These are phyloP conservation scores for Pagetopsis macropterus DNA, from an alignment of 2,797 vertebrate species.

Conservation along the genomic window DNA sequence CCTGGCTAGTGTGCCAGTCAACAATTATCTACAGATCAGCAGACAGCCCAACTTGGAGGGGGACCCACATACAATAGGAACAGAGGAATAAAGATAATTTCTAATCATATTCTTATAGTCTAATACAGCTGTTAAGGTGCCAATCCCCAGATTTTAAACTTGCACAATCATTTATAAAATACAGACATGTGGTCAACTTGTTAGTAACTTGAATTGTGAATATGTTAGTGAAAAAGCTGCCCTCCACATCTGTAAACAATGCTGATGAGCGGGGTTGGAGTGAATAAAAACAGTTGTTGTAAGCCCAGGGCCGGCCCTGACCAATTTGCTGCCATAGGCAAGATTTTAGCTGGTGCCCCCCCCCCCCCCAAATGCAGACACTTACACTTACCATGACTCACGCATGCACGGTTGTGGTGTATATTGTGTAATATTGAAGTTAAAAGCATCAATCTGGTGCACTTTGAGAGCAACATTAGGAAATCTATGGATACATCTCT, in stretches of 20 bases:
- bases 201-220: background rate
- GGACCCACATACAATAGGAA: background rate
- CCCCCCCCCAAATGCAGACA: no score
- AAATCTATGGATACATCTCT: no score
- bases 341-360: no score
- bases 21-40: slow-evolving; percentile 93
- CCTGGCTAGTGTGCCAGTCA: slow-evolving; percentile 91
- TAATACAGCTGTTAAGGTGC: background rate
- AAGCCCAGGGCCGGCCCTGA: no score
- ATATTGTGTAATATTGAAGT: no score
- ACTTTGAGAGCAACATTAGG: no score
- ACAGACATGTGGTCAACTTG: background rate
- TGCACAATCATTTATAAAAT: background rate
- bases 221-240: background rate
- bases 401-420: no score
- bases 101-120: slow-evolving; percentile 76
- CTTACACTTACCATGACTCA: no score
- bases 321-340: no score
- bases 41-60: slow-evolving; percentile 87
- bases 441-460: no score
- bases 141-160: slow-evolving; percentile 73
- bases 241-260: background rate
- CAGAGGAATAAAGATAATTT: slow-evolving; percentile 60
- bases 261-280: background rate
- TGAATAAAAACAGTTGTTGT: background rate